Evolutionary conservation across 2,797 vertebrate species (phyloP), one percentile per base, ranked within the genome.

Genomic region (Caiman crocodilus): DNA sequence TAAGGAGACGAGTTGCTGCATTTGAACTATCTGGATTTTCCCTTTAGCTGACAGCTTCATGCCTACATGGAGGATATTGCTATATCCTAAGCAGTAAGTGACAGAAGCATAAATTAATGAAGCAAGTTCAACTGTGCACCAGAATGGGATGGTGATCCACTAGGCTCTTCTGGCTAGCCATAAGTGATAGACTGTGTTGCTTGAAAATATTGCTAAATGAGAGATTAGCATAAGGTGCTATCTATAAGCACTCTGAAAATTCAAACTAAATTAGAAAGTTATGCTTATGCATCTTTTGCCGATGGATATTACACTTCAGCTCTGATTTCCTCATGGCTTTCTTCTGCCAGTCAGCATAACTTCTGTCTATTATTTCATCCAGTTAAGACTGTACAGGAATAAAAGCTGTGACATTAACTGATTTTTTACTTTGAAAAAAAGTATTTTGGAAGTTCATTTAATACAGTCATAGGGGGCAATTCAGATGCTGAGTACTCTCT

Each of bases 1-100:
- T 92, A 69, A 86, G 58, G 85, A 93, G 50, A 91, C 85, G 94
- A 64, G 75, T 42, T 2, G 0, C 18, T 89, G 55, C 63, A 89
- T 78, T 20, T 78, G 64, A 9, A 17, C 14, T 50, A 80, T 64
- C 63, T 92, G 74, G 64, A 91, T 80, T 94, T 96, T 93, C 61
- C 42, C 30, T 84, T 42, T 89, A 90, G 61, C 86, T 90, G 88
- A 61, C 28, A 82, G 35, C 50, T 90, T 58, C 85, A 35, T 81
- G 69, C 92, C 3, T 0, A 86, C 61, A 85, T 88, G 88, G 87
- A 88, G 75, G 42, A 67, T 6, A 67, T 23, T 20, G 5, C 18
- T 30, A 69, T 69, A 69, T 5, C 35, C 32, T 13, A 42, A 21
- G 18, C 30, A 35, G 35, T 13, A 71, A 6, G 10, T 42, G 12